These are phyloP conservation scores for Polia nebulosa DNA, from an alignment of 2,888 invertebrate genomes.

Conservation along the genomic window DNA sequence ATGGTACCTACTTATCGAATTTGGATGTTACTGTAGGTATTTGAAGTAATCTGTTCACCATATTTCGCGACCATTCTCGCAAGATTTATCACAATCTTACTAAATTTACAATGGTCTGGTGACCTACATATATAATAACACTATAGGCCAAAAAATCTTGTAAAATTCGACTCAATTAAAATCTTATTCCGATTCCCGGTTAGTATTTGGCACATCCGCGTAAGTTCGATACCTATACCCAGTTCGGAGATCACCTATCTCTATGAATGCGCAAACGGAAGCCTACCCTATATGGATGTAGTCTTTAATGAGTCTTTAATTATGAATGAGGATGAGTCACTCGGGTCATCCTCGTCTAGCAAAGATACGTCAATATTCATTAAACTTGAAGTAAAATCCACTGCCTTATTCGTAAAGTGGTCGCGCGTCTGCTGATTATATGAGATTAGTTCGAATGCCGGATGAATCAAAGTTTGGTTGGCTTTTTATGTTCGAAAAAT, in stretches of 20 bases:
- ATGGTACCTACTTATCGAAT: no score
- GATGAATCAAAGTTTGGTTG: background rate
- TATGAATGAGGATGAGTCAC: slow-evolving; percentile 41
- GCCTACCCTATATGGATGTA: slow-evolving; percentile 4
- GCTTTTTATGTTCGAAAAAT: no score
- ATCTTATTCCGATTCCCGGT: background rate
- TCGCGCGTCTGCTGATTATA: background rate
- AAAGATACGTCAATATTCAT: slow-evolving; percentile 4
- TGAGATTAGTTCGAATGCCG: background rate
- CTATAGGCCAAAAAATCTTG: background rate
- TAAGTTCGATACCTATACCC: slow-evolving; percentile 19
- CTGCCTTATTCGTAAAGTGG: slow-evolving; percentile 9
- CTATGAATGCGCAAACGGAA: slow-evolving; percentile 18
- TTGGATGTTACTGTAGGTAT: no score
- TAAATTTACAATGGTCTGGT: no score
- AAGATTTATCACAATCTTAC: no score
- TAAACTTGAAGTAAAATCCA: slow-evolving; percentile 37
- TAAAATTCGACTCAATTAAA: slow-evolving; percentile 1
- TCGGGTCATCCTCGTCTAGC: slow-evolving; percentile 16
- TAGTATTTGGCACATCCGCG: slow-evolving; percentile 50
- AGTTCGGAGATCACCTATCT: slow-evolving; percentile 27
- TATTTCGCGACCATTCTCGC: no score
- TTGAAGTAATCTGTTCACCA: no score
- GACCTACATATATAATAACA: no score
- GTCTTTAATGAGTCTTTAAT: slow-evolving; percentile 9